phyloP scores from a whole-genome alignment of 2,113 vertebrate genomes.

The Antigone vipio region DNA sequence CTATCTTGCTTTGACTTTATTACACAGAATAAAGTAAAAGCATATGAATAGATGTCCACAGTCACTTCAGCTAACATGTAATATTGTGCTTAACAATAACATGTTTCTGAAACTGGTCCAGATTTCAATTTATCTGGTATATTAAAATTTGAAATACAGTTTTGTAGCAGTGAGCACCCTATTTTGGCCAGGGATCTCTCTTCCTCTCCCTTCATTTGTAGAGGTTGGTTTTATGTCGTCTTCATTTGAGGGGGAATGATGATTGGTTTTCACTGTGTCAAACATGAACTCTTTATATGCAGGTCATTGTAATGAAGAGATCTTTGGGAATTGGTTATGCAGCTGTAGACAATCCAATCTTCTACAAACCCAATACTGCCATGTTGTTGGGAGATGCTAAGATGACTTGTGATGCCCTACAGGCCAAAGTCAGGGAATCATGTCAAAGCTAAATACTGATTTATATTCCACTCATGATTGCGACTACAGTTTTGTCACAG shows the following conservation, averaged over 20 bases:
- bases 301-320: slow-evolving; percentile 94
- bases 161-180: neutral
- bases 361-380: slow-evolving; percentile 92
- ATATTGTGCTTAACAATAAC: neutral
- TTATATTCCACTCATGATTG: neutral
- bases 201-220: neutral
- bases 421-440: slow-evolving; percentile 84
- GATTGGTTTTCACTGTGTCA: neutral
- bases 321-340: slow-evolving; percentile 90
- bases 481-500: neutral
- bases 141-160: neutral
- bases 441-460: slow-evolving; percentile 46
- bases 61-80: neutral
- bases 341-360: slow-evolving; percentile 93
- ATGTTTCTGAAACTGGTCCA: neutral
- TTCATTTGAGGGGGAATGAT: neutral
- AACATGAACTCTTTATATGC: neutral
- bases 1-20: neutral
- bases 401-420: slow-evolving; percentile 89
- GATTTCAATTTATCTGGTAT: neutral
- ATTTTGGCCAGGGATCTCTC: neutral
- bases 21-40: neutral
- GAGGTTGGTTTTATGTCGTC: neutral
- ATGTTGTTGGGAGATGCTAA: slow-evolving; percentile 90
- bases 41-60: too few species aligned